Percentiles rank a stretch among this genome's conserved stretches.
Conservation (phyloP, 2,797 vertebrate species). For the Poeciliopsis paucimaculata region DNA sequence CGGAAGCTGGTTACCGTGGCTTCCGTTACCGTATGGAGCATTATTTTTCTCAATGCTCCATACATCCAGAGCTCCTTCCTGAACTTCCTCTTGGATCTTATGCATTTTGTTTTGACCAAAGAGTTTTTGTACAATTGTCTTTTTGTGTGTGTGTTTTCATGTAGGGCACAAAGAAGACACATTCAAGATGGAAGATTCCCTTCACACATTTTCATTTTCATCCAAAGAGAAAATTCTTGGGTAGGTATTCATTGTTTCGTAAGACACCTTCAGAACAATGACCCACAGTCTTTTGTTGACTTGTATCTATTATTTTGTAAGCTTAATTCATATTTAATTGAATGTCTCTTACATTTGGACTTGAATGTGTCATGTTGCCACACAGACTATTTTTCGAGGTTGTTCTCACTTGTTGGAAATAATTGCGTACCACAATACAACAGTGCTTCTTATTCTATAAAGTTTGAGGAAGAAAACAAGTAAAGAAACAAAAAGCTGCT, state of each 20-base stretch:
- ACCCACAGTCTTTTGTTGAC: neutral
- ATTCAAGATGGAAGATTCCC: conserved; percentile 46
- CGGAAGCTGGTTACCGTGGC: neutral
- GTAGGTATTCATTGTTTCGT: conserved; percentile 46
- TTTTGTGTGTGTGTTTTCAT: conserved; percentile 27
- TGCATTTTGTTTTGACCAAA: neutral
- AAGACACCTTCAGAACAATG: neutral
- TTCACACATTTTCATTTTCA: conserved; percentile 38
- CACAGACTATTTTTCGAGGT: conserved; percentile 13
- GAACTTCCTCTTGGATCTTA: neutral
- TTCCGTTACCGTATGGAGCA: too few relatives aligned
- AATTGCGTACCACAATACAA: neutral
- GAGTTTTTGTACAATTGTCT: neutral
- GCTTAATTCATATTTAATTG: conserved; percentile 29
- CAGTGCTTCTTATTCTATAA: conserved; percentile 7
- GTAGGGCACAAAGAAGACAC: conserved; percentile 30
- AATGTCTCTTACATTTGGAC: conserved; percentile 17
- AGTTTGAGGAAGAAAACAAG: conserved; percentile 5
- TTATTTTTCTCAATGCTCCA: neutral
- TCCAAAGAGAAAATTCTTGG: conserved; percentile 35
- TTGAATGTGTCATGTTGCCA: conserved; percentile 7
- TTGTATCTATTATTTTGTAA: conserved; percentile 18
- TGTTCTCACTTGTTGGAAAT: conserved; percentile 19
- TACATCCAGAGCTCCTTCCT: too few relatives aligned
- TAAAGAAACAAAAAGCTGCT: neutral